phyloP scores from a whole-genome alignment of 2,113 vertebrate genomes.

The Eretmochelys imbricata region DNA sequence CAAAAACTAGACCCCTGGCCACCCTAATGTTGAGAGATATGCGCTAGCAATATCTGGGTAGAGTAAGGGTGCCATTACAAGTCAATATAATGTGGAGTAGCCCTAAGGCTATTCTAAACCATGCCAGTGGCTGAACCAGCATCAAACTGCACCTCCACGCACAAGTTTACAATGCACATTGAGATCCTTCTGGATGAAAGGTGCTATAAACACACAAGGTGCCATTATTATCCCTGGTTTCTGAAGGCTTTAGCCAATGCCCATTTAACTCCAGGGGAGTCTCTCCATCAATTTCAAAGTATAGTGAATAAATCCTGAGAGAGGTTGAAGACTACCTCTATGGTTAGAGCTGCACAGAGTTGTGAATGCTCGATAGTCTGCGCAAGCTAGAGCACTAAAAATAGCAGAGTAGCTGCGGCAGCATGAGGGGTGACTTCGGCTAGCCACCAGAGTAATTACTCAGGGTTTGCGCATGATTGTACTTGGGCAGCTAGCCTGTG shows the following conservation, averaged over 20 bases:
- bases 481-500: background rate
- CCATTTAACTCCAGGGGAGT: background rate
- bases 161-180: background rate
- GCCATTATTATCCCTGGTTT: background rate
- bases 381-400: background rate
- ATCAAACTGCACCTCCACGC: background rate
- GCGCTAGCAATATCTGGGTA: background rate
- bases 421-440: background rate
- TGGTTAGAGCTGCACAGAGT: background rate
- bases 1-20: too few relatives aligned
- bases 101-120: background rate
- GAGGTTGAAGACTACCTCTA: background rate
- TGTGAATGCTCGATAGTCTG: background rate
- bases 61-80: background rate
- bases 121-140: background rate
- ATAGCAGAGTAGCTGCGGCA: background rate
- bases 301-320: background rate
- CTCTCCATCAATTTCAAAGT: background rate
- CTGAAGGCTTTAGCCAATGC: background rate
- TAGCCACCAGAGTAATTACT: background rate
- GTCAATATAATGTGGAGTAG: background rate
- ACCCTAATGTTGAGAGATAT: background rate
- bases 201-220: background rate
- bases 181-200: background rate
- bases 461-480: background rate